A percentile compares a stretch with the other conserved stretches of the same genome.
Conservation (phyloP, 2,888 invertebrate species). For the Sesia apiformis region DNA sequence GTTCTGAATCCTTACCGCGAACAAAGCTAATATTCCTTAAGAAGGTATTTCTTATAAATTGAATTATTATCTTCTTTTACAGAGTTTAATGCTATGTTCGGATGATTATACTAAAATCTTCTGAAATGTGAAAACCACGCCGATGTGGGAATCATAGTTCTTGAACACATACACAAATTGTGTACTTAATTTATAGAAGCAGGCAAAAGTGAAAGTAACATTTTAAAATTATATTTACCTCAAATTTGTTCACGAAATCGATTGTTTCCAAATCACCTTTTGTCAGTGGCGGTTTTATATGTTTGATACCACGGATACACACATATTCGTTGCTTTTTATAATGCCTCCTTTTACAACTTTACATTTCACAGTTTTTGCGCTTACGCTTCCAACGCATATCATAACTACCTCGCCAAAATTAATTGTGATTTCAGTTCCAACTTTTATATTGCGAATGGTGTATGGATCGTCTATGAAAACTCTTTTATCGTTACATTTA, state of each 20-base stretch:
- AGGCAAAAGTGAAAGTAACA: background rate
- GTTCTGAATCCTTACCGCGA: too few species aligned
- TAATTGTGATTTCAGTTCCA: conserved; percentile 30
- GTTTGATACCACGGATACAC: conserved; percentile 26
- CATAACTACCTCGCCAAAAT: conserved; percentile 26
- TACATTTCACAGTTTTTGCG: conserved; percentile 23
- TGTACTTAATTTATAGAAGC: background rate
- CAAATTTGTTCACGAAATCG: conserved; percentile 29
- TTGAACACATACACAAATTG: too few species aligned
- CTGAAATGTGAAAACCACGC: too few species aligned
- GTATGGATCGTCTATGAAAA: conserved; percentile 35
- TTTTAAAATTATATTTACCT: conserved; percentile 17
- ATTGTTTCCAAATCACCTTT: conserved; percentile 31
- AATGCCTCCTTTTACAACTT: conserved; percentile 22
- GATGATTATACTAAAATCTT: too few species aligned
- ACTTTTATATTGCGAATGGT: conserved; percentile 20
- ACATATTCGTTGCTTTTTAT: conserved; percentile 22
- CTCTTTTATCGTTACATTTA: conserved; percentile 24
- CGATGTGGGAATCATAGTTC: too few species aligned
- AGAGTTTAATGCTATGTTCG: too few species aligned
- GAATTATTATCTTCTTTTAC: too few species aligned
- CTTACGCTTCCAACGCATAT: conserved; percentile 24
- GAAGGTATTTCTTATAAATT: too few species aligned
- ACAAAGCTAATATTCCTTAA: too few species aligned
- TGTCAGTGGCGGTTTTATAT: conserved; percentile 23